A percentile compares a stretch with the other conserved stretches of the same genome.
Conservation (phyloP, 1,140 invertebrate genomes). For the Helicorthomorpha holstii region DNA sequence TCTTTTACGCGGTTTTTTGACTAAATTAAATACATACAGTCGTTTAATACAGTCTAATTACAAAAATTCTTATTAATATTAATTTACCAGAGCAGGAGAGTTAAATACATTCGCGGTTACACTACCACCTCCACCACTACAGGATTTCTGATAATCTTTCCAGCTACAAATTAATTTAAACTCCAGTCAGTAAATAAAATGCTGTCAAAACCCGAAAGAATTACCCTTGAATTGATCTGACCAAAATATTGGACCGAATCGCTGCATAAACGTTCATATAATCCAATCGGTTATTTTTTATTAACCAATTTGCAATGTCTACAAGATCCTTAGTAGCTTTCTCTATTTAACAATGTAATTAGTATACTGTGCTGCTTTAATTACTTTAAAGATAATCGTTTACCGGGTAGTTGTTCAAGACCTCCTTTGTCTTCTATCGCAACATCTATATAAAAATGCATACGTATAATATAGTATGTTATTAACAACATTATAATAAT, state of each 20-base stretch:
- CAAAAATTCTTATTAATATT: background rate
- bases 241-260: slow-evolving; percentile 53
- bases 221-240: slow-evolving; percentile 49
- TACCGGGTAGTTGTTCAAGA: slow-evolving; percentile 17
- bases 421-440: slow-evolving; percentile 10
- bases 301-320: slow-evolving; percentile 63
- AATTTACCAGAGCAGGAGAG: slow-evolving; percentile 14
- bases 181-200: background rate
- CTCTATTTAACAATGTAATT: slow-evolving; percentile 33
- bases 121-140: slow-evolving; percentile 23
- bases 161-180: slow-evolving; percentile 20
- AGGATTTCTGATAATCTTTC: slow-evolving; percentile 55
- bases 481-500: no score
- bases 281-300: slow-evolving; percentile 57
- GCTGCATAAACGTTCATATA: slow-evolving; percentile 63
- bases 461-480: no score
- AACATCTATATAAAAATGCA: slow-evolving; percentile 10
- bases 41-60: background rate
- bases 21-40: slow-evolving; percentile 13
- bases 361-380: no score
- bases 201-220: slow-evolving; percentile 3
- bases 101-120: slow-evolving; percentile 12
- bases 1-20: slow-evolving; percentile 25
- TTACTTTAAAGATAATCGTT: slow-evolving; percentile 24
- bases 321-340: slow-evolving; percentile 48